Percentiles rank a stretch among this genome's conserved stretches.
Conservation (phyloP, 2,797 vertebrate genomes). For the Labeo calbasu region DNA sequence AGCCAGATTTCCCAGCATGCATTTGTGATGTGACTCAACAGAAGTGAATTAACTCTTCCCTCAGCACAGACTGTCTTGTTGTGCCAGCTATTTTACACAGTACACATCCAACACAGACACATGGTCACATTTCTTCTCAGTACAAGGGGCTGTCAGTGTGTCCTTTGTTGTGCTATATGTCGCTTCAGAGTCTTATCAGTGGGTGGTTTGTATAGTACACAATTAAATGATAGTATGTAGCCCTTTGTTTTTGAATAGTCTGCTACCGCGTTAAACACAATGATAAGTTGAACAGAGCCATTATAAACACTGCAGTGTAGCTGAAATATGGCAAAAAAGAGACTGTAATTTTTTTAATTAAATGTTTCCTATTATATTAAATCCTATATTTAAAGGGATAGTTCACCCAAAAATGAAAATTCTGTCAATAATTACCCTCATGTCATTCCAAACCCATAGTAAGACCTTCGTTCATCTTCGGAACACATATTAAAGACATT, state of each 20-base stretch:
- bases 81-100: conserved; percentile 43
- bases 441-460: no score
- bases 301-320: not conserved
- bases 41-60: conserved; percentile 65
- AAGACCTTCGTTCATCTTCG: no score
- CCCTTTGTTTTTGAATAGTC: conserved; percentile 1
- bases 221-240: conserved; percentile 1
- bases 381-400: not conserved
- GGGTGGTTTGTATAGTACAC: conserved; percentile 24
- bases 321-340: not conserved
- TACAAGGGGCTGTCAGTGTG: not conserved
- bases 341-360: not conserved
- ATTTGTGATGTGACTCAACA: conserved; percentile 41
- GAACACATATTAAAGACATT: no score
- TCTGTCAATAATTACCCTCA: no score
- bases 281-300: not conserved
- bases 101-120: not conserved
- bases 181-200: not conserved
- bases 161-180: conserved; percentile 6
- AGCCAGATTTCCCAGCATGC: conserved; percentile 42
- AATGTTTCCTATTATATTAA: not conserved
- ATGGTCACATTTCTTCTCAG: no score
- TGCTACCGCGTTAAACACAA: not conserved
- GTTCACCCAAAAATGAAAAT: no score
- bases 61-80: conserved; percentile 40